Percentiles rank a stretch among this genome's conserved stretches.
These are phyloP conservation scores for Bombyx huttoni DNA, from an alignment of 2,888 invertebrate genomes.

Conservation along the genomic window DNA sequence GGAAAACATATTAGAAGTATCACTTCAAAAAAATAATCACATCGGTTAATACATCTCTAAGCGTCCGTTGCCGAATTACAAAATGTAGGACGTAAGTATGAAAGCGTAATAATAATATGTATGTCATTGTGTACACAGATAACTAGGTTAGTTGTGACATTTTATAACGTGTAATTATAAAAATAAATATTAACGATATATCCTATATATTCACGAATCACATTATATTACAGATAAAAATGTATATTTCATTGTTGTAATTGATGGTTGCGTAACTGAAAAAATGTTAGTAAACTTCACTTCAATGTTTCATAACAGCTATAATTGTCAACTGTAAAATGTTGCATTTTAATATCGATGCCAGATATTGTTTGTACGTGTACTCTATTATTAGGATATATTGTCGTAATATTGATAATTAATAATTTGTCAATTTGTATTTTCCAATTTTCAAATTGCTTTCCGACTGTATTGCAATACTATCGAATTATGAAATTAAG, in stretches of 20 bases:
- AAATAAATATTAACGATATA: neutral
- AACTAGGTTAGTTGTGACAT: neutral
- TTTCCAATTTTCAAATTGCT: no score
- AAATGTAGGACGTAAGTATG: neutral
- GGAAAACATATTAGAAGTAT: no score
- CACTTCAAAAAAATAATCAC: no score
- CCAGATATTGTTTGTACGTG: neutral
- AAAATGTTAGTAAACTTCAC: neutral
- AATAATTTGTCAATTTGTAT: no score
- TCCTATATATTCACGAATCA: conserved; percentile 14
- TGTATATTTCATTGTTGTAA: conserved; percentile 9
- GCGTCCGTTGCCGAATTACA: neutral
- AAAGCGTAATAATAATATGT: conserved; percentile 1
- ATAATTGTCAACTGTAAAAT: neutral
- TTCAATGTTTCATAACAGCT: neutral
- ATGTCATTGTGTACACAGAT: neutral
- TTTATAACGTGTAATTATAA: neutral
- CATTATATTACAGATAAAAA: conserved; percentile 10
- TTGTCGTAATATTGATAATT: neutral
- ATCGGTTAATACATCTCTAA: no score
- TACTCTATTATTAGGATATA: neutral
- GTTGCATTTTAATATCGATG: neutral
- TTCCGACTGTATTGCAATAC: no score
- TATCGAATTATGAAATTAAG: no score
- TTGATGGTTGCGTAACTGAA: neutral